Conservation (phyloP, 2,888 invertebrate genomes). For the Dynastes tityus region DNA sequence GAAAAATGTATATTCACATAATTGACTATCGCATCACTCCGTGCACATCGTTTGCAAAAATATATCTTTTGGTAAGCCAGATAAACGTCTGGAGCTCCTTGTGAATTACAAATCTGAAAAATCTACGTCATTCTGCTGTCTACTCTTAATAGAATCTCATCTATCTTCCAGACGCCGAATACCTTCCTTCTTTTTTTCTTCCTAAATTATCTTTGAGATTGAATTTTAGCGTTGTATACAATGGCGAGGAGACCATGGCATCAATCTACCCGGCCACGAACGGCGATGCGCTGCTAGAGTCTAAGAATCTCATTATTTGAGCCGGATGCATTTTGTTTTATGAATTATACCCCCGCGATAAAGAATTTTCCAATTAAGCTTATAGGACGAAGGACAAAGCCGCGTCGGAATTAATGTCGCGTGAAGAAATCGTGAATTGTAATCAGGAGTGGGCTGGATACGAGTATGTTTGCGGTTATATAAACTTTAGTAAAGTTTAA, state of each 20-base stretch:
- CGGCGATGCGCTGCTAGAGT: neutral
- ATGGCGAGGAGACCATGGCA: neutral
- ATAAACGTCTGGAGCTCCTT: constrained; percentile 10
- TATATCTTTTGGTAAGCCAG: neutral
- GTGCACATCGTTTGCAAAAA: too few species aligned
- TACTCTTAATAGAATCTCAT: constrained; percentile 20
- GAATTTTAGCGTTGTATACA: constrained; percentile 11
- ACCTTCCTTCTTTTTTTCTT: neutral
- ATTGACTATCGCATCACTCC: too few species aligned
- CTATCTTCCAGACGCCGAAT: constrained; percentile 9
- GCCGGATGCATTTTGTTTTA: constrained; percentile 28
- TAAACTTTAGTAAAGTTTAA: constrained; percentile 38
- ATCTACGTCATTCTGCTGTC: neutral
- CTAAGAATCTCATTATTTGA: constrained; percentile 12
- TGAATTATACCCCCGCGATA: constrained; percentile 33
- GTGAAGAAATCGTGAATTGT: constrained; percentile 41
- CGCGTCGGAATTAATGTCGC: constrained; percentile 33
- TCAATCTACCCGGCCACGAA: neutral
- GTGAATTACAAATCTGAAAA: neutral
- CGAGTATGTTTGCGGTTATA: neutral
- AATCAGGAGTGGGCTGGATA: constrained; percentile 20
- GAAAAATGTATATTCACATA: too few species aligned
- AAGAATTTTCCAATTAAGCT: constrained; percentile 44
- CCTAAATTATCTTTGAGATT: constrained; percentile 27
- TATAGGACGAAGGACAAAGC: constrained; percentile 25